Conservation (phyloP, 2,888 invertebrate genomes). For the Meiosimyza decipiens region DNA sequence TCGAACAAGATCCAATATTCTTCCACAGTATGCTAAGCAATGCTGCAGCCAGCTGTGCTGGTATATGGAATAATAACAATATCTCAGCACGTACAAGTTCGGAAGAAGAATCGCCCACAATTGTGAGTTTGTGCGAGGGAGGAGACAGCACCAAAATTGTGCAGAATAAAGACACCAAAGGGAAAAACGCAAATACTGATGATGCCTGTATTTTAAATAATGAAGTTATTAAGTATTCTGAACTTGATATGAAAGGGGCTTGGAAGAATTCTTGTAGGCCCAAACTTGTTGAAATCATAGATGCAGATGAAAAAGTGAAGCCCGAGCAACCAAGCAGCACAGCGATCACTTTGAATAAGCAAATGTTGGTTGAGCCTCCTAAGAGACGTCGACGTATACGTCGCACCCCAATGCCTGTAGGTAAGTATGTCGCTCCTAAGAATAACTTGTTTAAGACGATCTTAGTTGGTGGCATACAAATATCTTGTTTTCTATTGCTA, state of each 20-base stretch:
- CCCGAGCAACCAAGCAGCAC: not conserved
- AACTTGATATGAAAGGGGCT: no score
- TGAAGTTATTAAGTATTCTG: no score
- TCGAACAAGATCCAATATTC: slow-evolving; percentile 62
- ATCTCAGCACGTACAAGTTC: not conserved
- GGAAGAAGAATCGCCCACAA: not conserved
- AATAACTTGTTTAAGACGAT: slow-evolving; percentile 51
- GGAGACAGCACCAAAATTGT: slow-evolving; percentile 12
- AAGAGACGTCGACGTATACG: slow-evolving; percentile 35
- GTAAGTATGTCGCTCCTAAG: slow-evolving; percentile 43
- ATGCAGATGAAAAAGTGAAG: not conserved
- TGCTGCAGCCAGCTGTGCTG: slow-evolving; percentile 22
- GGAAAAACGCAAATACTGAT: not conserved
- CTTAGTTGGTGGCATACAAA: slow-evolving; percentile 55
- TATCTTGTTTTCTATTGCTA: slow-evolving; percentile 55
- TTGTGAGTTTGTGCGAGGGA: slow-evolving; percentile 19
- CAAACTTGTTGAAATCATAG: no score
- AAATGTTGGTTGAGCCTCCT: no score
- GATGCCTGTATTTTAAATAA: no score
- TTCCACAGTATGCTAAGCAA: slow-evolving; percentile 52
- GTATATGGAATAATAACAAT: not conserved
- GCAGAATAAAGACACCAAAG: not conserved
- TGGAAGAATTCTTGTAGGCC: no score
- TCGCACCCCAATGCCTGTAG: slow-evolving; percentile 42
- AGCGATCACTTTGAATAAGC: not conserved